A percentile compares a stretch with the other conserved stretches of the same genome.
These are phyloP conservation scores for Palythoa grandiflora DNA, from an alignment of 92 coral and sea anemone species.

Conservation along the genomic window DNA sequence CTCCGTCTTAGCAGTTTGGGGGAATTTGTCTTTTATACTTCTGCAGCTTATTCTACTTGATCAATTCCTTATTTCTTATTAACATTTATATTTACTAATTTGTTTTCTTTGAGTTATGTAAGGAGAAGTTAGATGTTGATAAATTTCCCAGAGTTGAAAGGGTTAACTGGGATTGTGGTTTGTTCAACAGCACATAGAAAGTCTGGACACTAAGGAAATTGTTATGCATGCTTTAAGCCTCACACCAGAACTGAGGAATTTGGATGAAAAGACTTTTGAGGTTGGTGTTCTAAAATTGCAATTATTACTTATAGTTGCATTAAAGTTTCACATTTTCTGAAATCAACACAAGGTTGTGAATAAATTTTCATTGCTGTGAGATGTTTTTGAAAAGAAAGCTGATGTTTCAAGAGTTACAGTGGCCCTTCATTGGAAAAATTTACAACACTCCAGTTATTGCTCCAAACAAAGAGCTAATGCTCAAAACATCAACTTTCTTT, in stretches of 20 bases:
- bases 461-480: no score
- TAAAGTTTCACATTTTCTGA: not conserved
- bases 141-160: not conserved
- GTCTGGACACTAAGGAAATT: conserved; percentile 36
- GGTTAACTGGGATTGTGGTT: not conserved
- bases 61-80: not conserved
- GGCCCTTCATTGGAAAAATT: no score
- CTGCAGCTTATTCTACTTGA: not conserved
- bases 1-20: not conserved
- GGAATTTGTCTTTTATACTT: not conserved
- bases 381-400: no score
- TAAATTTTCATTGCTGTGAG: no score
- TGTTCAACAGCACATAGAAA: conserved; percentile 38
- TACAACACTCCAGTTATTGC: no score
- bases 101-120: no score
- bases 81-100: not conserved
- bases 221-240: conserved; percentile 27
- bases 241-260: conserved; percentile 40
- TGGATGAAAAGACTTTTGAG: conserved; percentile 44
- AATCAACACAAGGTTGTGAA: not conserved
- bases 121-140: not conserved
- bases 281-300: not conserved
- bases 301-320: no score
- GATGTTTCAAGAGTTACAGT: no score
- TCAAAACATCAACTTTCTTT: no score